Conservation (phyloP, 2,888 invertebrate species). For the Ophion ellenae region DNA sequence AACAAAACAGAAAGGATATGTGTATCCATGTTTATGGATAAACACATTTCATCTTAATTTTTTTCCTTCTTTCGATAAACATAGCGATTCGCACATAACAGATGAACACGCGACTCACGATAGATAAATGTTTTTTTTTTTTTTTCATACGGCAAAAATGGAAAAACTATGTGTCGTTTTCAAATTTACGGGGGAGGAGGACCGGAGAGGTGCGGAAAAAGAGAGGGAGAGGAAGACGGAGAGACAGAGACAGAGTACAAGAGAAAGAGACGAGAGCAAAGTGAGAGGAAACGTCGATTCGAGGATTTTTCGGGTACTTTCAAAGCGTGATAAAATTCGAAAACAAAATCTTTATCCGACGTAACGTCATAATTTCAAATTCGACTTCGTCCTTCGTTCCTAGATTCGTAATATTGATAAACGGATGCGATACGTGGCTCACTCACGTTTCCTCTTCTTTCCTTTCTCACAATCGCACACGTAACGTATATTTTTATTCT, state of each 20-base stretch:
- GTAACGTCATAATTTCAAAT: conserved; percentile 40
- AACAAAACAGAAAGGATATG: background rate
- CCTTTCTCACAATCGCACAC: conserved; percentile 35
- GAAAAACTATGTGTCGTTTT: conserved; percentile 37
- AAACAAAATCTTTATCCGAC: conserved; percentile 29
- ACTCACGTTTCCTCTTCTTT: conserved; percentile 40
- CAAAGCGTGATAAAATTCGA: background rate
- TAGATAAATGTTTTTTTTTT: conserved; percentile 12
- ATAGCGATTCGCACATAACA: conserved; percentile 23
- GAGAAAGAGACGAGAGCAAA: conserved; percentile 34
- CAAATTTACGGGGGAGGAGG: conserved; percentile 40
- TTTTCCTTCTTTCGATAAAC: conserved; percentile 17
- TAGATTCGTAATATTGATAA: conserved; percentile 37
- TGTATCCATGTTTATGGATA: background rate
- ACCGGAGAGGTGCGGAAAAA: background rate
- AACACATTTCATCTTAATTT: conserved; percentile 1
- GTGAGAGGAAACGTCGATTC: conserved; percentile 24
- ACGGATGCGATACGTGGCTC: conserved; percentile 15
- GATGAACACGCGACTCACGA: conserved; percentile 48
- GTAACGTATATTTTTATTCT: conserved; percentile 19
- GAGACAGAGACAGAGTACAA: conserved; percentile 20
- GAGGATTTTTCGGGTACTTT: conserved; percentile 22
- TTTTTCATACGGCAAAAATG: conserved; percentile 34
- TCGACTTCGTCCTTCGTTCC: conserved; percentile 41
- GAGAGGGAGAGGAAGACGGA: conserved; percentile 16